Conservation (phyloP, 1,140 invertebrate genomes). For the Diachasmimorpha longicaudata region DNA sequence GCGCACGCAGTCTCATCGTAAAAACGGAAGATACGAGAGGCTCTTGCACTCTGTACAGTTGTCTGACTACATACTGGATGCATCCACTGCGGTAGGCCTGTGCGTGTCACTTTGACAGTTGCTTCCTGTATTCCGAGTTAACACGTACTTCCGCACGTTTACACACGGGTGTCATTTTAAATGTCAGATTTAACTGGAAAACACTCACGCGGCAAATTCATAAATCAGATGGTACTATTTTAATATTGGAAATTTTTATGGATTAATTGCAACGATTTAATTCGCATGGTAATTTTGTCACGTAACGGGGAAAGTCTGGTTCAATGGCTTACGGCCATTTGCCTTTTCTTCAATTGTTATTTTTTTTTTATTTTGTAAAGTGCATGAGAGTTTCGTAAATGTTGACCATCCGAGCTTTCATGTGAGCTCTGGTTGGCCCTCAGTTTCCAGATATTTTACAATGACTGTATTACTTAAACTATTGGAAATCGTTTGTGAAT, state of each 20-base stretch:
- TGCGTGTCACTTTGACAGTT: slow-evolving; percentile 20
- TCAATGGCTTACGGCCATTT: background rate
- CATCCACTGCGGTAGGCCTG: slow-evolving; percentile 26
- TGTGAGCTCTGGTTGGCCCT: too few relatives aligned
- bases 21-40: slow-evolving; percentile 5
- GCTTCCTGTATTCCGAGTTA: slow-evolving; percentile 19
- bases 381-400: too few relatives aligned
- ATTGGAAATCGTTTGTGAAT: too few relatives aligned
- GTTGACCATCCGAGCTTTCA: too few relatives aligned
- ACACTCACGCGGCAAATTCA: background rate
- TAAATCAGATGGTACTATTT: background rate
- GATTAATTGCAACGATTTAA: slow-evolving; percentile 7
- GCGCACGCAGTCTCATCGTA: background rate
- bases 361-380: background rate
- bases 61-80: slow-evolving; percentile 35
- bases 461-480: too few relatives aligned
- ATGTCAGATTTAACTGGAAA: background rate
- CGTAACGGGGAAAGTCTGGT: slow-evolving; percentile 14
- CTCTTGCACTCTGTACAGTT: slow-evolving; percentile 21
- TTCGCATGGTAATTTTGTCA: slow-evolving; percentile 12
- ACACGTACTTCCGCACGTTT: background rate
- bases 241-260: background rate
- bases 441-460: too few relatives aligned
- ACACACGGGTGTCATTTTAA: background rate
- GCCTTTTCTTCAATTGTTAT: background rate